These are phyloP conservation scores for Sinotaia quadrata DNA, from an alignment of 2,888 invertebrate species.

Conservation along the genomic window DNA sequence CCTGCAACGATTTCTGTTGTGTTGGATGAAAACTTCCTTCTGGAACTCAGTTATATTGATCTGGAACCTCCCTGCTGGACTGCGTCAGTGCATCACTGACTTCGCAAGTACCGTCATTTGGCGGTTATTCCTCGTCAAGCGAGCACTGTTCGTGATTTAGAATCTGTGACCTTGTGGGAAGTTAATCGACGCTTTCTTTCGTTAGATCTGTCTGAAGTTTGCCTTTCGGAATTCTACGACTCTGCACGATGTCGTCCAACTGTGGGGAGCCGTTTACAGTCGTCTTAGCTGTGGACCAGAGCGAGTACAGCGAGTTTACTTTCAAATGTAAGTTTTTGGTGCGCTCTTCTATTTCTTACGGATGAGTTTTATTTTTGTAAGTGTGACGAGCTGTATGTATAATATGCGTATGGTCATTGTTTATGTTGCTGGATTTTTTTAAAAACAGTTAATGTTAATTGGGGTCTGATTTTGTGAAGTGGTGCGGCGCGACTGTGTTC, in stretches of 20 bases:
- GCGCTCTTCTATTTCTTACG: background rate
- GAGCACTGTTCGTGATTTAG: no score
- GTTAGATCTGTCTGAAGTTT: no score
- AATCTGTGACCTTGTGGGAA: no score
- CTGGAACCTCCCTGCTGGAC: no score
- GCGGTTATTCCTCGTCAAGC: no score
- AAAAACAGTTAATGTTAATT: background rate
- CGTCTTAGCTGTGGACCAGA: constrained; percentile 35
- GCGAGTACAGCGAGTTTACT: constrained; percentile 39
- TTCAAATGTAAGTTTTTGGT: constrained; percentile 34
- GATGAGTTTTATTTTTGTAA: background rate
- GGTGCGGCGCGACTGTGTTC: background rate
- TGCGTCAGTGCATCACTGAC: no score
- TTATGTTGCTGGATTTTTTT: background rate
- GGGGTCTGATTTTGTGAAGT: background rate
- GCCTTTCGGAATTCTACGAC: no score
- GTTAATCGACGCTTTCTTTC: no score
- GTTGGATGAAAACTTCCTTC: no score
- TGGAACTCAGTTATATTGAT: no score
- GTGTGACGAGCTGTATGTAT: background rate
- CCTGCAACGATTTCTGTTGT: no score
- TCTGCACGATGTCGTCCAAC: background rate
- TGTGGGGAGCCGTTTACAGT: constrained; percentile 23
- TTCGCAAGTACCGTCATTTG: no score
- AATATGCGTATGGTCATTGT: background rate